Evolutionary conservation across 2,113 vertebrate species (phyloP).

Genomic region (Oenanthe melanoleuca): DNA sequence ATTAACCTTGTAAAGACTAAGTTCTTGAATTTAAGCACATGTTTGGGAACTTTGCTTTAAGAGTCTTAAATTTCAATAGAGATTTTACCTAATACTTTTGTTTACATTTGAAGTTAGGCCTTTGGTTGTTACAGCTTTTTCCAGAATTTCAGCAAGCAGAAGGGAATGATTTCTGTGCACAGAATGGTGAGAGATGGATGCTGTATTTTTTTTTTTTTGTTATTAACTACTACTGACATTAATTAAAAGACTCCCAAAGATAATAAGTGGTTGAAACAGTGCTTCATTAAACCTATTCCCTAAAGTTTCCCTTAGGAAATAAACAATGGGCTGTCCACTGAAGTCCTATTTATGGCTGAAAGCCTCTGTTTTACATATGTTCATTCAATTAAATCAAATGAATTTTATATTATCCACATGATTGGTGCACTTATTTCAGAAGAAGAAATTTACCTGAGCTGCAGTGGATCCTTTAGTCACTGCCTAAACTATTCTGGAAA

Average conservation of each 20-base stretch:
- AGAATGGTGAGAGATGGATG: neutral
- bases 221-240: neutral
- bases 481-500: neutral
- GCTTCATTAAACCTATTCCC: neutral
- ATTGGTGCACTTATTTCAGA: neutral
- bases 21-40: neutral
- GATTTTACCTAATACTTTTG: neutral
- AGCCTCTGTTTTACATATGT: neutral
- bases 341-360: neutral
- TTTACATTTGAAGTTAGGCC: neutral
- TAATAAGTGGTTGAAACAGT: neutral
- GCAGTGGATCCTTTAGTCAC: neutral
- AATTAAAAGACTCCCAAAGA: neutral
- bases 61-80: neutral
- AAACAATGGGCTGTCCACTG: neutral
- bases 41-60: neutral
- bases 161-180: neutral
- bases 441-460: neutral
- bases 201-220: neutral
- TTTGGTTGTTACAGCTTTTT: neutral
- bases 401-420: neutral
- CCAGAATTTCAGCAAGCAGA: neutral
- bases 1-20: neutral
- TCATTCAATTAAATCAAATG: neutral
- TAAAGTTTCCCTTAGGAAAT: neutral